Conservation (phyloP, 2,888 invertebrate species). For the Ophioninae sp. region DNA sequence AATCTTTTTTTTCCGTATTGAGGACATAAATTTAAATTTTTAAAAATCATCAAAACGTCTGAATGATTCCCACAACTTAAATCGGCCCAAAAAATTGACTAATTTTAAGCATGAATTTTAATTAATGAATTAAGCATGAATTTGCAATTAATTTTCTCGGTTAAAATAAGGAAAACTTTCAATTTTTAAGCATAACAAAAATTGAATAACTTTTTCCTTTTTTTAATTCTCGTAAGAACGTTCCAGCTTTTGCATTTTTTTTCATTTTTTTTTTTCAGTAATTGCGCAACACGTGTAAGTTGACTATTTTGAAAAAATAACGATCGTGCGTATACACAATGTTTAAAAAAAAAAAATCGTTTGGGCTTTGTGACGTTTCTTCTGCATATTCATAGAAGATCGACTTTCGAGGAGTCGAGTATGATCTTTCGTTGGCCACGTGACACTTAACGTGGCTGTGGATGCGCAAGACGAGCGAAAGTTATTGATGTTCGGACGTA, state of each 20-base stretch:
- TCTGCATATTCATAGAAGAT: slow-evolving; percentile 50
- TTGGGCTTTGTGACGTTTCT: slow-evolving; percentile 29
- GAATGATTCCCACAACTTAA: too few relatives aligned
- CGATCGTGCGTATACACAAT: not conserved
- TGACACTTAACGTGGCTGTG: slow-evolving; percentile 53
- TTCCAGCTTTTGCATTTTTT: not conserved
- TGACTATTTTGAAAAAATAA: not conserved
- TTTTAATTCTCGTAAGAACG: not conserved
- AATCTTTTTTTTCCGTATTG: too few relatives aligned
- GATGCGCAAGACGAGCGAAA: slow-evolving; percentile 58
- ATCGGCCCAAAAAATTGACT: too few relatives aligned
- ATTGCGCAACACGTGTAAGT: not conserved
- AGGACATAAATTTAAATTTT: too few relatives aligned
- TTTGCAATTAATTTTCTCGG: not conserved
- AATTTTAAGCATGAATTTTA: too few relatives aligned
- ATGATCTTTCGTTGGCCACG: slow-evolving; percentile 49
- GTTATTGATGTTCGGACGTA: slow-evolving; percentile 33
- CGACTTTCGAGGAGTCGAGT: slow-evolving; percentile 35
- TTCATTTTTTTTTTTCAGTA: not conserved
- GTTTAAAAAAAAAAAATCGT: not conserved
- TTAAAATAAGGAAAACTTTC: not conserved
- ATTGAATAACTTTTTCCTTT: not conserved
- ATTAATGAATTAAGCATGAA: too few relatives aligned
- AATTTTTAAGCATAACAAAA: not conserved
- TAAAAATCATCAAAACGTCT: too few relatives aligned